Evolutionary conservation across 2,888 invertebrate species (phyloP), one percentile per base, ranked within the genome.

Genomic region (Harpalus rubripes): DNA sequence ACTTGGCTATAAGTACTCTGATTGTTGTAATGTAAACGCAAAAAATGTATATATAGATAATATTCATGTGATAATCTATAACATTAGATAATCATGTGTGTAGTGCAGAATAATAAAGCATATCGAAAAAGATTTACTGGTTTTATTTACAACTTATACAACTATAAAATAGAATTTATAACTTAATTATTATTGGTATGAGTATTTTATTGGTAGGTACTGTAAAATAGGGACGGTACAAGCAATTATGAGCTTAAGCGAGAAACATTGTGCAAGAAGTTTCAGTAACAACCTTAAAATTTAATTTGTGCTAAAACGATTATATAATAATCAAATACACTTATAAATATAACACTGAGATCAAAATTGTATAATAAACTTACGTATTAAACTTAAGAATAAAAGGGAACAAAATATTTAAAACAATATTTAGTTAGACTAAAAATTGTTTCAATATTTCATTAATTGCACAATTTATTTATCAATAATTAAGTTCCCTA

Each of bases 41-140:
- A 81, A 79, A 79, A 58, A 81, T 81, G 81, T 81, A 81, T 68
- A 81, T 68, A 81, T 81, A 22, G 81, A 81, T 81, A 44, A 44
- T 74, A 74, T 74, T 74, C 56, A 74, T 74, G 74, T 74, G 74
- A 74, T 74, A 22, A 63, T 44, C 72, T 74, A 74, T 74, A 44
- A 74, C 44, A 52, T 74, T 74, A 74, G 41, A 74, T 52, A 44
- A 74, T 44, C 72, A 74, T 74, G 72, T 74, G 44, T 16, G 72
- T 74, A 74, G 72, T 74, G 8, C 41, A 68, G 22, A 39, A 68
- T 32, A 68, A 74, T 74, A 74, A 74, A 74, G 72, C 72, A 74
- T 74, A 39, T 39, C 12, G 8, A 74, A 63, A 74, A 74, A 74
- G 44, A 74, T 16, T 18, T 41, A 74, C 41, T 74, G 12, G 18